These are phyloP conservation scores for Psococerastis gibbosa DNA, from an alignment of 2,888 invertebrate genomes.

Conservation along the genomic window DNA sequence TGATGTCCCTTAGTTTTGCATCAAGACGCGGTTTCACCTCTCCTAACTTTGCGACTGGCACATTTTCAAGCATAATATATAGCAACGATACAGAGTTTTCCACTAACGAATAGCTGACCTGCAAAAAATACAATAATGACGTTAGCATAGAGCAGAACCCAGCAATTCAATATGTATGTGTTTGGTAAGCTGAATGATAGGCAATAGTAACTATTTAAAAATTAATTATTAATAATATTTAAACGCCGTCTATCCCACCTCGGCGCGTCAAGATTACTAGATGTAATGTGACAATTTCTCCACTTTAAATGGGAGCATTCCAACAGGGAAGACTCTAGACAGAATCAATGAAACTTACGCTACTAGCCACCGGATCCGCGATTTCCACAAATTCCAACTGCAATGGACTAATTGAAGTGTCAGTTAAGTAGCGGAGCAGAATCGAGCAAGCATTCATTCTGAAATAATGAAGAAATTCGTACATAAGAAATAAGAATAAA, in stretches of 20 bases:
- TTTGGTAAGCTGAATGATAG: too few relatives aligned
- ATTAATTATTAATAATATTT: constrained; percentile 8
- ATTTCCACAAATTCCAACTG: constrained; percentile 67
- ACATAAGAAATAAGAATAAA: too few relatives aligned
- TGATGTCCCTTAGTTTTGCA: constrained; percentile 28
- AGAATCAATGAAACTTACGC: constrained; percentile 30
- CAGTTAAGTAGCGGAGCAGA: constrained; percentile 62
- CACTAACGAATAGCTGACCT: constrained; percentile 46
- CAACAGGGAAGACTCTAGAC: constrained; percentile 9
- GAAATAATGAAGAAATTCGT: too few relatives aligned
- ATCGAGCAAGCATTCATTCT: constrained; percentile 44
- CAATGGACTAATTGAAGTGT: constrained; percentile 71
- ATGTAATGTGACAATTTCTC: too few relatives aligned
- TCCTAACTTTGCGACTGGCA: constrained; percentile 45
- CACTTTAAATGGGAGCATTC: too few relatives aligned
- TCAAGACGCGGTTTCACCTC: constrained; percentile 37
- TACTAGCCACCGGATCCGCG: constrained; percentile 61
- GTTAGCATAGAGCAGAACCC: too few relatives aligned
- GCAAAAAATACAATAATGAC: constrained; percentile 21
- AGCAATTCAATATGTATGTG: too few relatives aligned
- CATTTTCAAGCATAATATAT: constrained; percentile 53
- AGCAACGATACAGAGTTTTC: constrained; percentile 55
- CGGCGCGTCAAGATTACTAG: too few relatives aligned
- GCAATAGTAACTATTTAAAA: too few relatives aligned
- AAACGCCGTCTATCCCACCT: too few relatives aligned